Conservation (phyloP, 1,140 invertebrate species). For the Pemphigus obesinymphae region DNA sequence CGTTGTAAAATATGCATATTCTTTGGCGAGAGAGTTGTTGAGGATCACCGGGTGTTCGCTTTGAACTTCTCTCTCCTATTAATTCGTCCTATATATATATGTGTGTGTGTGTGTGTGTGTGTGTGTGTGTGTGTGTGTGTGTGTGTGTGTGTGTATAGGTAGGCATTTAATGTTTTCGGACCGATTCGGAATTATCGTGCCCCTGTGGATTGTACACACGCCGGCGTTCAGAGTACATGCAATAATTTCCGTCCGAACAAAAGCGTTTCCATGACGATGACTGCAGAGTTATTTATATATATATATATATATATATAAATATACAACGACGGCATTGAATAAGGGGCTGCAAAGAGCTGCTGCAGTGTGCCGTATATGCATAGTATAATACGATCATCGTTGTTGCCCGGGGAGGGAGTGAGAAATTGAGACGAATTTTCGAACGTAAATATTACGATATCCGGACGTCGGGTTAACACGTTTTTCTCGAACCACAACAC, state of each 20-base stretch:
- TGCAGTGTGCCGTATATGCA: no score
- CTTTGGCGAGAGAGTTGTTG: no score
- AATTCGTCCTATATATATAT: no score
- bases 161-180: background rate
- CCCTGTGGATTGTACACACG: background rate
- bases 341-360: no score
- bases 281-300: background rate
- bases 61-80: no score
- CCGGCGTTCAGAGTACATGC: background rate
- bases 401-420: no score
- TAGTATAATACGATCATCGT: no score
- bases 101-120: background rate
- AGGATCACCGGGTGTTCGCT: no score
- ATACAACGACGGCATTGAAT: background rate
- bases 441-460: conserved; percentile 4
- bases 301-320: background rate
- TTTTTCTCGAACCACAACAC: no score
- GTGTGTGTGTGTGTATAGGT: background rate
- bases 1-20: no score
- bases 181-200: conserved; percentile 8
- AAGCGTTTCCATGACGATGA: conserved; percentile 6
- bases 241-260: conserved; percentile 8
- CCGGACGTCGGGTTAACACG: conserved; percentile 15
- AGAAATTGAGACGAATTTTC: background rate
- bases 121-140: background rate